A percentile compares a stretch with the other conserved stretches of the same genome.
Evolutionary conservation across 1,140 invertebrate species (phyloP).

Genomic region (Musca domestica): DNA sequence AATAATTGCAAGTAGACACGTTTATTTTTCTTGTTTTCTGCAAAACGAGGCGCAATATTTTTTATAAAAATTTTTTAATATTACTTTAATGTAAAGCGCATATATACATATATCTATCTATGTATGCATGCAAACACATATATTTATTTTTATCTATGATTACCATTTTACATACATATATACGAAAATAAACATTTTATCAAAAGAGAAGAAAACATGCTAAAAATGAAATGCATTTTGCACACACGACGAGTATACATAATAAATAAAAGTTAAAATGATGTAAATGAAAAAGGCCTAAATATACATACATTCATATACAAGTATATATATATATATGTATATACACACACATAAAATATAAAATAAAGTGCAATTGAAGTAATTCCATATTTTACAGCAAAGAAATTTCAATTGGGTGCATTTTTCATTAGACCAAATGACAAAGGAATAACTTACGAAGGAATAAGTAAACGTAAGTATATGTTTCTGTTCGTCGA

Average conservation of each 20-base stretch:
- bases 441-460: no score
- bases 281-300: constrained; percentile 11
- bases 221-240: background rate
- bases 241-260: background rate
- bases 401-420: background rate
- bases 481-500: no score
- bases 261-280: background rate
- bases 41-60: constrained; percentile 21
- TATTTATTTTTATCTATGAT: constrained; percentile 10
- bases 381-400: constrained; percentile 17
- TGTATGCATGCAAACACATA: background rate
- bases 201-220: background rate
- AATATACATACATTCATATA: background rate
- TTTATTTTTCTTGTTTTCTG: constrained; percentile 11
- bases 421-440: no score
- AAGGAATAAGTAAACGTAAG: no score
- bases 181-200: background rate
- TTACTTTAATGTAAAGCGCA: background rate
- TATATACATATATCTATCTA: background rate
- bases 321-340: background rate
- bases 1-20: background rate
- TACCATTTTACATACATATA: constrained; percentile 2
- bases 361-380: constrained; percentile 19
- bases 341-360: constrained; percentile 6
- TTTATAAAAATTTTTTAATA: constrained; percentile 16